Conservation (phyloP, 2,113 vertebrate species). For the Camelus bactrianus region DNA sequence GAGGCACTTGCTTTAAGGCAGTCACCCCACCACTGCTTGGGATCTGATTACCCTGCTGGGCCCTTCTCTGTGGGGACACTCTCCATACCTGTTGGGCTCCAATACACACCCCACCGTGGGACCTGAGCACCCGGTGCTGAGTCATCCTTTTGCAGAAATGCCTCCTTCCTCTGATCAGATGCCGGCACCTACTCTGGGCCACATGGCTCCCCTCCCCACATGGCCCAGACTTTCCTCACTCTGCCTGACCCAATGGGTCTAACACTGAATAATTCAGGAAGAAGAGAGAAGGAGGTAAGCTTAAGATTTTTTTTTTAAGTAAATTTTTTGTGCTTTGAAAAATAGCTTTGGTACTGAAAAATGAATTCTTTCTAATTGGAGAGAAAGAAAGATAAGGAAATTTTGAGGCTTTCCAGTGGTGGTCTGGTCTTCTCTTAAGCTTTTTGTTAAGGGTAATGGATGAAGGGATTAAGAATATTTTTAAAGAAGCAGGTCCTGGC, state of each 20-base stretch:
- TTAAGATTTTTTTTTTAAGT: not conserved
- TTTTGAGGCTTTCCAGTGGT: not conserved
- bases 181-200: accelerated
- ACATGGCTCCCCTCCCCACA: accelerated
- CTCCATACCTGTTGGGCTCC: no score
- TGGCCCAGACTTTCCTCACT: not conserved
- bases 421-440: not conserved
- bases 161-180: accelerated
- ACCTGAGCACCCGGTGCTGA: accelerated
- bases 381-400: not conserved
- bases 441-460: not conserved
- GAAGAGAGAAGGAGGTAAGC: not conserved
- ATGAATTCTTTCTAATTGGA: not conserved
- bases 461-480: not conserved
- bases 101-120: accelerated
- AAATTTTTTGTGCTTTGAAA: not conserved
- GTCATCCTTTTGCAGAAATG: no score
- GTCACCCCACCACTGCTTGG: not conserved
- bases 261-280: not conserved
- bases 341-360: not conserved
- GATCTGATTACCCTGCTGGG: accelerated
- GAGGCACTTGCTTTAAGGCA: accelerated
- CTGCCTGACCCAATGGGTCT: not conserved
- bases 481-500: not conserved
- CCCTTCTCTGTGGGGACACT: not conserved